Base-by-base conservation (phyloP, 1,140 invertebrate species). In the Diprion similis region DNA sequence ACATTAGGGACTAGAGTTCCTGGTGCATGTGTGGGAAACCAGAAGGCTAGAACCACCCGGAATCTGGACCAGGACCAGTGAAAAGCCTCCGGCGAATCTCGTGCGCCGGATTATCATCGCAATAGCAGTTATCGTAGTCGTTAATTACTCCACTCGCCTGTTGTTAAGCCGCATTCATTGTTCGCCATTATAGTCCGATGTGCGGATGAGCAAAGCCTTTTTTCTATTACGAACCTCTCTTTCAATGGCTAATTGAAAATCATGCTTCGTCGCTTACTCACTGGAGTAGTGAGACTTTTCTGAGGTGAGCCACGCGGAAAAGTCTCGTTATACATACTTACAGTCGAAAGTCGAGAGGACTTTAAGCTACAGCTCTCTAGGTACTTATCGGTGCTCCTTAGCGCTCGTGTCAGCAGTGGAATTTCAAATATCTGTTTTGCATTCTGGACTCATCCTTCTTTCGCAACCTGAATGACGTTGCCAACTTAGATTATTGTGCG, bases 361-460 rank as follows among this genome's bases (percentile, higher is more conserved):
- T 37, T 37, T 37, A 37, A 6, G 51, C 51, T 59, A 15, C 51
- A 59, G 51, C n/a, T 9, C 51, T 59, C 51, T 4, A 59, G 51
- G 51, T 59, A 59, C 51, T 59, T 59, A 59, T 59, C 11, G 24
- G 24, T 37, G 51, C 18, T 15, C 37, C 66, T 18, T 68, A 48
- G 15, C 18, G 45, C 9, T 8, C 69, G 69, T 17, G 37, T 19
- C 69, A 46, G 17, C 73, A 68, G 71, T 76, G 80, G 83, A 84
- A 85, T 84, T 82, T 79, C 81, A 83, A 84, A 79, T 81, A 79
- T 79, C 84, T 82, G 76, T 71, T 85, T 84, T 81, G 81, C 82
- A 82, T 83, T 80, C 81, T 48, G 68, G 69, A 15, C 4, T 76
- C 75, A 81, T 80, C 76, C 75, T 75, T 71, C 78, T 76, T 68